Evolutionary conservation across 2,888 invertebrate genomes (phyloP).

Genomic region (Rugalucina vietnamica): DNA sequence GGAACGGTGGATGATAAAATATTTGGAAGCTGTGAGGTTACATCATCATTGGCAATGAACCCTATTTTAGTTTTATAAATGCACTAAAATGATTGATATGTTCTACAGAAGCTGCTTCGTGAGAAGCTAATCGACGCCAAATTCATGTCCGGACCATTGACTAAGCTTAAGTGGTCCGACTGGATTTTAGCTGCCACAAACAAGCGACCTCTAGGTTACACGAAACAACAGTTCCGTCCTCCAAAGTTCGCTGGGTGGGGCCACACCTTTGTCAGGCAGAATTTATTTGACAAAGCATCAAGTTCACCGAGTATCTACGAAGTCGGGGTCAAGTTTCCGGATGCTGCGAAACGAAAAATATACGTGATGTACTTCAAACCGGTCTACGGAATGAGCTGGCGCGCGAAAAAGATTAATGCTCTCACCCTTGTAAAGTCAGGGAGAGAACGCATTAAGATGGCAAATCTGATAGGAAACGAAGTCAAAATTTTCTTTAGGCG

Average conservation of each 20-base stretch:
- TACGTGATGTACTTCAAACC: conserved; percentile 60
- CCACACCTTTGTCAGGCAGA: neutral
- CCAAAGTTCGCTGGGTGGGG: too few relatives aligned
- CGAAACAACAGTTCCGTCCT: neutral
- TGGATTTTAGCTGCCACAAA: conserved; percentile 60
- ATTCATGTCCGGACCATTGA: conserved; percentile 56
- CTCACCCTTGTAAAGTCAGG: neutral
- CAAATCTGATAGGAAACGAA: neutral
- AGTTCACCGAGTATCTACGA: conserved; percentile 59
- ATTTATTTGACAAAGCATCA: conserved; percentile 5
- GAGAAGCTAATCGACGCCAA: conserved; percentile 60
- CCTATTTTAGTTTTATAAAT: too few relatives aligned
- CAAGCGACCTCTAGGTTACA: conserved; percentile 21
- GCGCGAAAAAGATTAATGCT: neutral
- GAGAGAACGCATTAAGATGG: neutral
- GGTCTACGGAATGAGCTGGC: neutral
- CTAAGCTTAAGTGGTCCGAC: conserved; percentile 58
- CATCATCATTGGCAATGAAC: too few relatives aligned
- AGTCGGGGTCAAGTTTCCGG: conserved; percentile 59
- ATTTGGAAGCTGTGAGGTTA: too few relatives aligned
- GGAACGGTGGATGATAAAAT: too few relatives aligned
- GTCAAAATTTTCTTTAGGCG: neutral
- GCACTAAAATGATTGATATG: too few relatives aligned
- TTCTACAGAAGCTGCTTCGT: conserved; percentile 40
- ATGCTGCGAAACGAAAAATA: conserved; percentile 47